Conservation (phyloP, 53 echinoderm and acorn worm species). For the Pentamera pediparva region DNA sequence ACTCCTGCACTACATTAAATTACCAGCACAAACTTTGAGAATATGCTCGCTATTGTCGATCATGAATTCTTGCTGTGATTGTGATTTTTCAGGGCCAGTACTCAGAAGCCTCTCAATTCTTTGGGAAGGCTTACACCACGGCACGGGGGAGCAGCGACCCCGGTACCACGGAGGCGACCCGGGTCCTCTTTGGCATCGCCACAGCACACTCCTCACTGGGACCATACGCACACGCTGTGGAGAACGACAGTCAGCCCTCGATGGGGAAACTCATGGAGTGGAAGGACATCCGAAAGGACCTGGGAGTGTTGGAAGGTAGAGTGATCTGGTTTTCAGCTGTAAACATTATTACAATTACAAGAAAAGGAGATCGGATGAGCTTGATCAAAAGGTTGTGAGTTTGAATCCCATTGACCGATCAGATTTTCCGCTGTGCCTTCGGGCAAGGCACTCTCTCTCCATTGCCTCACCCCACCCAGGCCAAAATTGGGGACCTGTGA, state of each 20-base stretch:
- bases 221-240: slow-evolving; percentile 56
- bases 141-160: slow-evolving; percentile 79
- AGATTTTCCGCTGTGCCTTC: no score
- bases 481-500: no score
- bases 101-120: slow-evolving; percentile 82
- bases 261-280: slow-evolving; percentile 70
- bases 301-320: slow-evolving; percentile 25
- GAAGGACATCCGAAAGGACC: slow-evolving; percentile 94
- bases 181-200: slow-evolving; percentile 88
- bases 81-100: slow-evolving; percentile 70
- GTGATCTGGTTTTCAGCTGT: no score
- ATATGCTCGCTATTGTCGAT: no score
- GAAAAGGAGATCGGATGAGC: no score
- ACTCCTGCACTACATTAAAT: no score
- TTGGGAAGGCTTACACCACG: slow-evolving; percentile 93
- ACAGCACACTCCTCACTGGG: slow-evolving; percentile 72
- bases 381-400: no score
- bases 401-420: no score
- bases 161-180: slow-evolving; percentile 50
- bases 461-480: no score
- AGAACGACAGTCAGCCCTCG: slow-evolving; percentile 47
- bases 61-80: neutral
- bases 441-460: no score
- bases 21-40: no score
- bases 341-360: no score